These are phyloP conservation scores for Radopholus similis DNA, from an alignment of 1,140 invertebrate species.

Conservation along the genomic window DNA sequence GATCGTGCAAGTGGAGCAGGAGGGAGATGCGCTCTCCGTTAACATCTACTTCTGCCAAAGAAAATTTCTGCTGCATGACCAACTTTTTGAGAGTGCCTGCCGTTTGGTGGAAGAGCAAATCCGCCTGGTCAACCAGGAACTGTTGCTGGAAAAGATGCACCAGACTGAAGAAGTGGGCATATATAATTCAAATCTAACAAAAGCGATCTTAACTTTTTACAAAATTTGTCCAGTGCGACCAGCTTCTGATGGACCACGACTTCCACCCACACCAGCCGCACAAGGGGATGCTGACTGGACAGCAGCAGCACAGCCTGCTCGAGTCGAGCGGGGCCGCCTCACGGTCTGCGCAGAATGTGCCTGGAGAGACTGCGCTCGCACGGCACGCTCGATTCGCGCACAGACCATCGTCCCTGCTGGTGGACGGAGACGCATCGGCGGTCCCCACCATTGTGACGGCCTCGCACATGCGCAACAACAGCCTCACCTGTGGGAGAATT, in stretches of 20 bases:
- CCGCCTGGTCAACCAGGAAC: slow-evolving; percentile 33
- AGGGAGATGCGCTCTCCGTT: slow-evolving; percentile 1
- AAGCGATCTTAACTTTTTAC: too few relatives aligned
- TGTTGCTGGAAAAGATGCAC: slow-evolving; percentile 40
- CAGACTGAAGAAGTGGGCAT: slow-evolving; percentile 24
- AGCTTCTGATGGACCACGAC: slow-evolving; percentile 17
- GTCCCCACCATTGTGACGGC: background rate
- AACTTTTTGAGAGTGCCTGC: slow-evolving; percentile 19
- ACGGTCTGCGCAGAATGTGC: too few relatives aligned
- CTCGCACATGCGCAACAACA: background rate
- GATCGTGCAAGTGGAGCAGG: slow-evolving; percentile 31
- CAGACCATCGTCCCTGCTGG: background rate
- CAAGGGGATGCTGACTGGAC: too few relatives aligned
- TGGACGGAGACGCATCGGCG: background rate
- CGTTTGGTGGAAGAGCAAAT: slow-evolving; percentile 35
- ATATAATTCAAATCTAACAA: too few relatives aligned
- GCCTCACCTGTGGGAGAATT: background rate
- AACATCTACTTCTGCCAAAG: slow-evolving; percentile 44
- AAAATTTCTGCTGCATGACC: slow-evolving; percentile 29
- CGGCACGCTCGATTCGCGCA: background rate
- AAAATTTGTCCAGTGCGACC: too few relatives aligned
- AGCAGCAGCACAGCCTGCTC: too few relatives aligned
- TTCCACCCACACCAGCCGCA: background rate
- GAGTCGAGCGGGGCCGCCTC: too few relatives aligned
- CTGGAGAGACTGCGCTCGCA: background rate